phyloP scores from a whole-genome alignment of 2,797 vertebrate species.

The Falco naumanni region DNA sequence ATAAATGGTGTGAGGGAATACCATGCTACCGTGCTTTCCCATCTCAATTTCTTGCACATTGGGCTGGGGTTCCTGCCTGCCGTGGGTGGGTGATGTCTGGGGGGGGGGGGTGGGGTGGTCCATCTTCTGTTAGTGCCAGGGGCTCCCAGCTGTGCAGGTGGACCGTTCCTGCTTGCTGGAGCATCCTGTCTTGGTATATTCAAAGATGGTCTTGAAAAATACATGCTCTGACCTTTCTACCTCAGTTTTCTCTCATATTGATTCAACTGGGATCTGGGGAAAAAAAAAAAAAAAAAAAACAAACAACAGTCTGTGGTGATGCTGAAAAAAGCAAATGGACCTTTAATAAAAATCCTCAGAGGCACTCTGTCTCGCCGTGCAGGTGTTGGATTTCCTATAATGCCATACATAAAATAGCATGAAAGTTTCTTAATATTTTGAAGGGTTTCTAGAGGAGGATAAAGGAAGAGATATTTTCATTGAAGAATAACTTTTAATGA shows the following conservation, averaged over 20 bases:
- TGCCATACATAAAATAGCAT: background rate
- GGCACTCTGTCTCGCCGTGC: background rate
- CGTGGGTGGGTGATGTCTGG: background rate
- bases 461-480: background rate
- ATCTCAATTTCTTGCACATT: background rate
- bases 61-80: background rate
- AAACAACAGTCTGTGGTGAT: background rate
- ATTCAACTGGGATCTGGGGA: background rate
- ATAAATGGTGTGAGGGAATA: background rate
- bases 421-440: background rate
- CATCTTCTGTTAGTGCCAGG: accelerated
- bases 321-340: background rate
- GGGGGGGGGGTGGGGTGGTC: background rate
- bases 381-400: background rate
- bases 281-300: background rate
- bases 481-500: background rate
- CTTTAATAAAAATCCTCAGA: background rate
- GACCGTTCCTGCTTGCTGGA: background rate
- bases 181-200: background rate
- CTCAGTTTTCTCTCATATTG: background rate
- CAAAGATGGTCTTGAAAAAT: background rate
- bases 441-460: background rate
- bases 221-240: background rate
- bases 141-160: background rate
- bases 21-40: background rate